A percentile compares a stretch with the other conserved stretches of the same genome.
Conservation (phyloP, 1,140 invertebrate species). For the Nomia melanderi region DNA sequence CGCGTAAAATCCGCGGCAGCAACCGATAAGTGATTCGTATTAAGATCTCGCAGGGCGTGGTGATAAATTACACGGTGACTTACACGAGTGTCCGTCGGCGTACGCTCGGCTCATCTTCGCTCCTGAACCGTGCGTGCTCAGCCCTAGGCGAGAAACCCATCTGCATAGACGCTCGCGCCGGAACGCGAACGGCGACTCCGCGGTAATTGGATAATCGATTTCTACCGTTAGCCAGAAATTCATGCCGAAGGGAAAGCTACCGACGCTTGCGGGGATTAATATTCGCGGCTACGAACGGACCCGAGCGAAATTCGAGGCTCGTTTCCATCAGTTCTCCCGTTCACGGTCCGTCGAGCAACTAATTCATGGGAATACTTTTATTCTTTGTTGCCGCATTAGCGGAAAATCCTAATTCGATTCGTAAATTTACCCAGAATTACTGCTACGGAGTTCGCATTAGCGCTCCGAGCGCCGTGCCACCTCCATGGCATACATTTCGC, state of each 20-base stretch:
- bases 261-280: constrained; percentile 7
- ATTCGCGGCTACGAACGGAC: constrained; percentile 1
- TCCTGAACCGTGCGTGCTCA: constrained; percentile 29
- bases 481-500: too few species aligned
- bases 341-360: background rate
- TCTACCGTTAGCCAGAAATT: constrained; percentile 50
- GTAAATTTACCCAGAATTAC: too few species aligned
- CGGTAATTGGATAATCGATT: constrained; percentile 63
- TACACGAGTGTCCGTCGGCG: constrained; percentile 46
- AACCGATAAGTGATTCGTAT: constrained; percentile 71
- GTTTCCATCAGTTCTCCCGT: background rate
- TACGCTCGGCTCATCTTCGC: constrained; percentile 42
- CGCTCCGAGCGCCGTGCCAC: too few species aligned
- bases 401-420: too few species aligned
- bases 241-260: constrained; percentile 13
- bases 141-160: constrained; percentile 52
- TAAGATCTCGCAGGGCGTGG: constrained; percentile 71
- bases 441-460: too few species aligned
- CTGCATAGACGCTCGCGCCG: constrained; percentile 11
- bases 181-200: constrained; percentile 27
- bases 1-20: too few species aligned
- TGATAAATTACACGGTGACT: constrained; percentile 70
- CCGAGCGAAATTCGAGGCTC: constrained; percentile 1
- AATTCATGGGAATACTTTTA: background rate
- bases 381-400: background rate